Evolutionary conservation across 2,113 vertebrate genomes (phyloP).

Genomic region (Taxidea taxus): DNA sequence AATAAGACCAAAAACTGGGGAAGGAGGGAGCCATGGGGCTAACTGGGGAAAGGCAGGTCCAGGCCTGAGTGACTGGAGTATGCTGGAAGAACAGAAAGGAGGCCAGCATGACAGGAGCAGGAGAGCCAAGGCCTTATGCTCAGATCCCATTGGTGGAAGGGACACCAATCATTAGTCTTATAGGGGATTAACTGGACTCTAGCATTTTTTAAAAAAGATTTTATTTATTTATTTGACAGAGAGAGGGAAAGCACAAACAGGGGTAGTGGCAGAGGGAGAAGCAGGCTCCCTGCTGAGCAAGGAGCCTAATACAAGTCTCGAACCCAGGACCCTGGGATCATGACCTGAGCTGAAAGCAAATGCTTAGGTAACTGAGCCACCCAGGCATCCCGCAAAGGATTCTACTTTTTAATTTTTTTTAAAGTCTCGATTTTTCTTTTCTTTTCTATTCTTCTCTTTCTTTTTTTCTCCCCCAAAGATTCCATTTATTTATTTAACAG

Average conservation of each 20-base stretch:
- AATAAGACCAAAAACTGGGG: background rate
- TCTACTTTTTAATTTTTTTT: background rate
- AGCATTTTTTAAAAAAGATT: background rate
- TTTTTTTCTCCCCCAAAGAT: no score
- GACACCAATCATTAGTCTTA: background rate
- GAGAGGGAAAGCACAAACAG: background rate
- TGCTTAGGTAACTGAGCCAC: background rate
- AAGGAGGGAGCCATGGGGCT: fast-evolving
- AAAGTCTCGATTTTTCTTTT: no score
- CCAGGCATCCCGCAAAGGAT: background rate
- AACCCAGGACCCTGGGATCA: background rate
- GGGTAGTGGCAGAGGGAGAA: background rate
- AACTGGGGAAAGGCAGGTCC: background rate
- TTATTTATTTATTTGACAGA: background rate
- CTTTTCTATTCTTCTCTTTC: no score
- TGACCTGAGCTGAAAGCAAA: background rate
- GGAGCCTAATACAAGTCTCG: background rate
- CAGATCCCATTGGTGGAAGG: background rate
- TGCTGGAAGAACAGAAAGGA: background rate
- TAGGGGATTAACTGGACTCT: background rate
- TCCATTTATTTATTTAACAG: no score
- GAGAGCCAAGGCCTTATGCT: background rate
- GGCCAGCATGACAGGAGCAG: background rate
- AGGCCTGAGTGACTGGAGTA: background rate
- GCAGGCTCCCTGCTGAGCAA: no score